phyloP scores from a whole-genome alignment of 1,140 invertebrate genomes.

The Nasonia longicornis region DNA sequence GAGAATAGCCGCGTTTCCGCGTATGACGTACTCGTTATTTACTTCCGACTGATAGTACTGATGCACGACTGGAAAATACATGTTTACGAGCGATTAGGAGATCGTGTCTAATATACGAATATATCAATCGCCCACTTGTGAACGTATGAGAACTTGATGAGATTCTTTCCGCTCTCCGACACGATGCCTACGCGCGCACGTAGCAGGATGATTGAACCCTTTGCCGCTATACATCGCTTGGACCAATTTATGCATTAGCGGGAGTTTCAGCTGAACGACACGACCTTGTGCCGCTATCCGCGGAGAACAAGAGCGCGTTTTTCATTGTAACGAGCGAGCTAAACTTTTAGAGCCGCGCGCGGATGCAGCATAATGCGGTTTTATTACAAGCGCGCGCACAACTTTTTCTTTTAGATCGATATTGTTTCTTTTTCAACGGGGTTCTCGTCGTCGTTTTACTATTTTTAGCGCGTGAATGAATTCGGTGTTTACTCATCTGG shows the following conservation, averaged over 20 bases:
- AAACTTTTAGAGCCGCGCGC: background rate
- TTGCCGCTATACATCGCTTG: background rate
- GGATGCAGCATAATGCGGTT: background rate
- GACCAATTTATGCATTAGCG: conserved; percentile 38
- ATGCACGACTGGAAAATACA: conserved; percentile 79
- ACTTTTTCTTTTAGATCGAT: background rate
- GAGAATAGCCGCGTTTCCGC: conserved; percentile 92
- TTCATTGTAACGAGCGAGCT: background rate
- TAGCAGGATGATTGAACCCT: conserved; percentile 4
- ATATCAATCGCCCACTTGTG: too few relatives aligned
- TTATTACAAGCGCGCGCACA: background rate
- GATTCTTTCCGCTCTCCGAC: background rate
- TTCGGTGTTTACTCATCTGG: too few relatives aligned
- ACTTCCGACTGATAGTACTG: conserved; percentile 92
- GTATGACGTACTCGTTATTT: conserved; percentile 93
- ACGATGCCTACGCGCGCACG: background rate
- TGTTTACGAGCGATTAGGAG: background rate
- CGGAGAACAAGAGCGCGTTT: conserved; percentile 29
- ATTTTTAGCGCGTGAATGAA: background rate
- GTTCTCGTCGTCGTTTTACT: background rate
- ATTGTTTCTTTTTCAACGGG: background rate
- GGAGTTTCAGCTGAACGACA: conserved; percentile 15
- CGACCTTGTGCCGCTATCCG: conserved; percentile 37
- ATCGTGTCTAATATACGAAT: background rate
- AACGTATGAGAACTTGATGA: background rate